Evolutionary conservation across 2,113 vertebrate genomes (phyloP).

Genomic region (Zosterops lateralis): DNA sequence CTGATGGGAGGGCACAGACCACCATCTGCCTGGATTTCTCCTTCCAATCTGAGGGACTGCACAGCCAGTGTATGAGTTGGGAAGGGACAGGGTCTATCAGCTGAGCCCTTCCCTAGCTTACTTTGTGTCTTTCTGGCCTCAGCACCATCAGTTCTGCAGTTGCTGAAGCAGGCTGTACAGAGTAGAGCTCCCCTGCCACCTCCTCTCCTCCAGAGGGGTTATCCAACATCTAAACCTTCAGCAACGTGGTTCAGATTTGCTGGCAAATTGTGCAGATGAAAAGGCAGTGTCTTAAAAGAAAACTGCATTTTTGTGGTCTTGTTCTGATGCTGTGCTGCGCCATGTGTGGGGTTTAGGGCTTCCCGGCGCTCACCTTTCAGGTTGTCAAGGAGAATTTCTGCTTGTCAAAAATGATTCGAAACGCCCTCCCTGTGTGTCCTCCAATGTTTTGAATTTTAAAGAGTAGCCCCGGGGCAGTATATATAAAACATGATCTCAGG

Average conservation of each 20-base stretch:
- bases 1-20: not conserved
- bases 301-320: slow-evolving; percentile 34
- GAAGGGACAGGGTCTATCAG: not conserved
- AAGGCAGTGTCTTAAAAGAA: not conserved
- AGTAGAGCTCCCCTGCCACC: not conserved
- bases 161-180: not conserved
- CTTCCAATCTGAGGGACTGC: not conserved
- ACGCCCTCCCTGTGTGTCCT: slow-evolving; percentile 37
- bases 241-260: not conserved
- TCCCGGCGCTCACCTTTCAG: not conserved
- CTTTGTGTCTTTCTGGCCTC: not conserved
- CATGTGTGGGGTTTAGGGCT: not conserved
- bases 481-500: slow-evolving; percentile 61
- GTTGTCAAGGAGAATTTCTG: slow-evolving; percentile 50
- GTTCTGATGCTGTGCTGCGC: not conserved
- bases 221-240: not conserved
- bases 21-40: not conserved
- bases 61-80: fast-evolving
- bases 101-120: not conserved
- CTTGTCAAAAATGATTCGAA: slow-evolving; percentile 29
- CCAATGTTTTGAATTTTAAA: slow-evolving; percentile 61
- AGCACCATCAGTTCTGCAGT: not conserved
- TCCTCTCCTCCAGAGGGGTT: not conserved
- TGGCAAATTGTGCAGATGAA: not conserved
- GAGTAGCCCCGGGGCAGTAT: slow-evolving; percentile 49